Evolutionary conservation across 2,888 invertebrate species (phyloP).

Genomic region (Patella caerulea): DNA sequence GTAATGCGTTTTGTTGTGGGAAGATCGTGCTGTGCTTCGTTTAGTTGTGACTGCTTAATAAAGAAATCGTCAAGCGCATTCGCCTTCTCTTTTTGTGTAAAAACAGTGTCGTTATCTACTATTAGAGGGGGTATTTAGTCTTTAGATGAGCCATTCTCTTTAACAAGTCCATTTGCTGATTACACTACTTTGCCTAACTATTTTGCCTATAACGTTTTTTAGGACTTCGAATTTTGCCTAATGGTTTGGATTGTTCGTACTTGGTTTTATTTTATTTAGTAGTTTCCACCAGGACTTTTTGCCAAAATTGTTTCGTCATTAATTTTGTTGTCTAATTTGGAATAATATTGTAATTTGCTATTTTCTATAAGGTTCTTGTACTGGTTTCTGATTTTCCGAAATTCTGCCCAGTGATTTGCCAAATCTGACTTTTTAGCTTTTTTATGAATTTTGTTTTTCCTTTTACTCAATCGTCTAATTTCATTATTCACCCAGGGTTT

Average conservation of each 20-base stretch:
- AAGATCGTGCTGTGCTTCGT: too few relatives aligned
- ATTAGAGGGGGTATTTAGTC: not conserved
- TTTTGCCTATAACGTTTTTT: too few relatives aligned
- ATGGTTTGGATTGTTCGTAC: too few relatives aligned
- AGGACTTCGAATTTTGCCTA: too few relatives aligned
- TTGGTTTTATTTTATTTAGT: too few relatives aligned
- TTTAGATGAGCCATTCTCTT: not conserved
- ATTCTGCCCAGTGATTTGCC: not conserved
- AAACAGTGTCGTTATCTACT: not conserved
- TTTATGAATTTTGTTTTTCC: not conserved
- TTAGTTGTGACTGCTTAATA: not conserved
- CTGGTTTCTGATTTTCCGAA: constrained; percentile 13
- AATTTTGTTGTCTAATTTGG: too few relatives aligned
- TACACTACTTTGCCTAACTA: too few relatives aligned
- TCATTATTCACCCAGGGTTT: not conserved
- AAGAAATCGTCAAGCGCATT: not conserved
- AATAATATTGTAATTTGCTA: too few relatives aligned
- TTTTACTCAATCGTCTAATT: not conserved
- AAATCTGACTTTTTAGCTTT: constrained; percentile 7
- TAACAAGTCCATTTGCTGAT: too few relatives aligned
- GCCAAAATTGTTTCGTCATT: not conserved
- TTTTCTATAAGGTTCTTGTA: not conserved
- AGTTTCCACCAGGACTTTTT: constrained; percentile 4
- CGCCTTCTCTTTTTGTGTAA: not conserved
- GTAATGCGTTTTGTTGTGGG: too few relatives aligned